Evolutionary conservation across 1,140 invertebrate species (phyloP).

Genomic region (Radopholus similis): DNA sequence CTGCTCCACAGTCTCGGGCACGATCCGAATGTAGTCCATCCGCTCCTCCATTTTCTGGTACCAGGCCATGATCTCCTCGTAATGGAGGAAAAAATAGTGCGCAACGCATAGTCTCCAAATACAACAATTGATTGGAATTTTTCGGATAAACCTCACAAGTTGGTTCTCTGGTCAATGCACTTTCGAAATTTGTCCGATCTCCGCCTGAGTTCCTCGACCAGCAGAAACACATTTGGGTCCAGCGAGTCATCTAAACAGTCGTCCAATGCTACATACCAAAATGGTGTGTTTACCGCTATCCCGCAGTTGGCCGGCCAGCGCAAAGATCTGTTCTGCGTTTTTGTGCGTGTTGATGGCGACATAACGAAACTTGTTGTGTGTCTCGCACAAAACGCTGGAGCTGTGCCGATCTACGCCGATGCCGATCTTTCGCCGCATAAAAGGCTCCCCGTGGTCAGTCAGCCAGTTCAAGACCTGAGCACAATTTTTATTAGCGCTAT

Average conservation of each 20-base stretch:
- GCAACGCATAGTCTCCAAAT: conserved; percentile 70
- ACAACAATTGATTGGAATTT: neutral
- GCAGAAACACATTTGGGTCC: conserved; percentile 4
- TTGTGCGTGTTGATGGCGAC: conserved; percentile 81
- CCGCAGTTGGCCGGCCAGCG: conserved; percentile 1
- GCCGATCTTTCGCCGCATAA: conserved; percentile 88
- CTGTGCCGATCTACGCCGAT: conserved; percentile 76
- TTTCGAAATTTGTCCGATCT: conserved; percentile 27
- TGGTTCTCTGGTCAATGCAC: conserved; percentile 46
- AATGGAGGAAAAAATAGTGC: conserved; percentile 89
- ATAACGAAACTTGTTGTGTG: conserved; percentile 46
- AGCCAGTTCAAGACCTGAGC: conserved; percentile 88
- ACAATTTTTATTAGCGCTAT: neutral
- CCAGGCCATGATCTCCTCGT: conserved; percentile 74
- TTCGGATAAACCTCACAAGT: conserved; percentile 69
- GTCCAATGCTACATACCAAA: too few species aligned
- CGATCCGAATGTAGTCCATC: conserved; percentile 19
- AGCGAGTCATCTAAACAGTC: conserved; percentile 5
- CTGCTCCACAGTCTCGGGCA: conserved; percentile 25
- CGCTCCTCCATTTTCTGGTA: conserved; percentile 29
- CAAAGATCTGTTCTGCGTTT: conserved; percentile 89
- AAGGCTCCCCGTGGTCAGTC: conserved; percentile 96
- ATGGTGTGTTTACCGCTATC: conserved; percentile 18
- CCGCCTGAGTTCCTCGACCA: conserved; percentile 14
- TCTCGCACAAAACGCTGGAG: conserved; percentile 17